Evolutionary conservation across 2,113 vertebrate species (phyloP).

Genomic region (Elephas maximus): DNA sequence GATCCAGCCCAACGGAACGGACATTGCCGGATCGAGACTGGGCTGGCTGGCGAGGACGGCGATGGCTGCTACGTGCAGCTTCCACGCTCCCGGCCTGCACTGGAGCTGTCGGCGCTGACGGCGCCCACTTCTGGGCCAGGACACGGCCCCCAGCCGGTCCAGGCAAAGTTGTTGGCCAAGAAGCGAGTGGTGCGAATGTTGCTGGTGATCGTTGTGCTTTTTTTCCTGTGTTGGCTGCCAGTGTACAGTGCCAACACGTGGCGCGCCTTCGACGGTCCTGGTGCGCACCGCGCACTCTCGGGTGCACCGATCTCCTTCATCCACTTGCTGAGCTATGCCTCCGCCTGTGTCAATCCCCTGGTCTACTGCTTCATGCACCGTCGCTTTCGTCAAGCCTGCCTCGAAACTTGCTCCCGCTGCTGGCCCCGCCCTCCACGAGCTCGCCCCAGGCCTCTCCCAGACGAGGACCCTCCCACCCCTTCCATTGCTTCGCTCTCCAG

Average conservation of each 20-base stretch:
- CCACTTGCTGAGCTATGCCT: slow-evolving; percentile 95
- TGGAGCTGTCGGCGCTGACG: slow-evolving; percentile 94
- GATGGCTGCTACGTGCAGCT: slow-evolving; percentile 96
- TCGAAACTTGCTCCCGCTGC: slow-evolving; percentile 92
- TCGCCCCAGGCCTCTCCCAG: slow-evolving; percentile 82
- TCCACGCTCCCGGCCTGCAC: slow-evolving; percentile 84
- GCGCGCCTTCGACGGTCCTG: slow-evolving; percentile 92
- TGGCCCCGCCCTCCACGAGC: slow-evolving; percentile 83
- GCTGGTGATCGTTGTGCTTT: slow-evolving; percentile 95
- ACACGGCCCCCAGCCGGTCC: slow-evolving; percentile 90
- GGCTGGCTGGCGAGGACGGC: slow-evolving; percentile 88
- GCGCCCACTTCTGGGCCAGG: slow-evolving; percentile 45
- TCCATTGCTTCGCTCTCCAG: slow-evolving; percentile 93
- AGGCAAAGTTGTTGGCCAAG: slow-evolving; percentile 96
- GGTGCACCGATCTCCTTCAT: slow-evolving; percentile 97
- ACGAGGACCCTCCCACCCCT: slow-evolving; percentile 89
- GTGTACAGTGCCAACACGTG: slow-evolving; percentile 96
- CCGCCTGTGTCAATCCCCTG: slow-evolving; percentile 95
- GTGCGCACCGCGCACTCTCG: slow-evolving; percentile 91
- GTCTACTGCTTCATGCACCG: slow-evolving; percentile 99
- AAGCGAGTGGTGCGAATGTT: slow-evolving; percentile 97
- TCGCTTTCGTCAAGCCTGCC: slow-evolving; percentile 95
- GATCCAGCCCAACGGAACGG: slow-evolving; percentile 87
- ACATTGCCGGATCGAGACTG: slow-evolving; percentile 42
- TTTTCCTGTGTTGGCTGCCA: slow-evolving; percentile 98